These are phyloP conservation scores for Ichneumon xanthorius DNA, from an alignment of 2,888 invertebrate genomes.

Conservation along the genomic window DNA sequence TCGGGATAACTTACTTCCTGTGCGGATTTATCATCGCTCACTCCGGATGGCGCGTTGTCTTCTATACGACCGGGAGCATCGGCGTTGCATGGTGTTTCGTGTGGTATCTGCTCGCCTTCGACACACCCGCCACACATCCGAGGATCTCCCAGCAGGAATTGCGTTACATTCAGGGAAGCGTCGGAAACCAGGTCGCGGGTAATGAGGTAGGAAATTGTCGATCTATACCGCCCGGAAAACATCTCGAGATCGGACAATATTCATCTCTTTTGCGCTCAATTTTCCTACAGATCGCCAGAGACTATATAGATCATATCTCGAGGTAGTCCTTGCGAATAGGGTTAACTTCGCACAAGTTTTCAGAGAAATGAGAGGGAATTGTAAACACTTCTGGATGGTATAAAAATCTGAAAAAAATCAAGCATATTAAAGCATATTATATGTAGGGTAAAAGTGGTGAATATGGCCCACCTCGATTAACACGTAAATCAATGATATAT, in stretches of 20 bases:
- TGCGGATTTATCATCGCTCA: conserved; percentile 90
- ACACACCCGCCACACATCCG: conserved; percentile 89
- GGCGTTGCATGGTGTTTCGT: conserved; percentile 89
- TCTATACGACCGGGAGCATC: conserved; percentile 89
- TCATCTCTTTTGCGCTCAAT: no score
- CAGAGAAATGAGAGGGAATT: no score
- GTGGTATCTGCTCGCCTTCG: conserved; percentile 90
- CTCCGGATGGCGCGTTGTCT: conserved; percentile 89
- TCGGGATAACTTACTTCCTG: conserved; percentile 90
- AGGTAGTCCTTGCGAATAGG: no score
- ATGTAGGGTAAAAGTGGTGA: no score
- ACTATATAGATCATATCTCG: no score
- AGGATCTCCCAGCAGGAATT: conserved; percentile 89
- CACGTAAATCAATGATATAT: no score
- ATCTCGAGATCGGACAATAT: background rate
- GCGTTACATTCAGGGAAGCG: conserved; percentile 88
- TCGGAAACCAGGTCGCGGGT: conserved; percentile 86
- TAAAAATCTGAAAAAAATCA: no score
- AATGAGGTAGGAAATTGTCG: conserved; percentile 79
- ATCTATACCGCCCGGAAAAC: background rate
- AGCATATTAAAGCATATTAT: no score
- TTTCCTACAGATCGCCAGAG: no score
- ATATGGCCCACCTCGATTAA: no score
- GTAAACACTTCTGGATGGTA: no score
- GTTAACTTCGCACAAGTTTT: no score